Evolutionary conservation across 2,113 vertebrate genomes (phyloP).

Genomic region (Scolopax mira): DNA sequence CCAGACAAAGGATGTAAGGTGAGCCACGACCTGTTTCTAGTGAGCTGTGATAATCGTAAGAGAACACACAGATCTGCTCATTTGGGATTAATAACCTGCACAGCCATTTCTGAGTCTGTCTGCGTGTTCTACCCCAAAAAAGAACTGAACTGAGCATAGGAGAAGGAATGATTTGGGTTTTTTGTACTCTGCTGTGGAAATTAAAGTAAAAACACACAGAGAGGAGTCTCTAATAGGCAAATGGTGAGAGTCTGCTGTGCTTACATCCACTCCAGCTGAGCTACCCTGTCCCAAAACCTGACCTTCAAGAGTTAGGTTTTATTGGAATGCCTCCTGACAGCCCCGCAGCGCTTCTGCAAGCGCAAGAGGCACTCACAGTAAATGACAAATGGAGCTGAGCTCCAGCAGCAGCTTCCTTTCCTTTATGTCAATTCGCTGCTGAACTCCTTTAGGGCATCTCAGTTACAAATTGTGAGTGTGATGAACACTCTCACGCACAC

Average conservation of each 20-base stretch:
- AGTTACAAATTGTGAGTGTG: rapidly evolving
- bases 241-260: neutral
- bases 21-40: neutral
- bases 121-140: neutral
- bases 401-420: neutral
- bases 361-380: neutral
- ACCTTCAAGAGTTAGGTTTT: neutral
- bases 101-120: neutral
- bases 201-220: neutral
- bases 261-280: neutral
- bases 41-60: neutral
- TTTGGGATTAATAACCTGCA: neutral
- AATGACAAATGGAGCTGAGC: neutral
- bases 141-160: neutral
- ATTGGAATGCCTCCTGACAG: neutral
- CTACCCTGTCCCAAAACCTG: neutral
- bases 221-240: neutral
- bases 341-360: neutral
- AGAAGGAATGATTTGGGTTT: neutral
- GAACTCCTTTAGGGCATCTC: neutral
- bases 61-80: neutral
- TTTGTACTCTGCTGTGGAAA: neutral
- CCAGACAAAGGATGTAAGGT: neutral
- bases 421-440: neutral
- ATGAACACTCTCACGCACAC: neutral